These are phyloP conservation scores for Tautogolabrus adspersus DNA, from an alignment of 2,113 vertebrate species.

Conservation along the genomic window DNA sequence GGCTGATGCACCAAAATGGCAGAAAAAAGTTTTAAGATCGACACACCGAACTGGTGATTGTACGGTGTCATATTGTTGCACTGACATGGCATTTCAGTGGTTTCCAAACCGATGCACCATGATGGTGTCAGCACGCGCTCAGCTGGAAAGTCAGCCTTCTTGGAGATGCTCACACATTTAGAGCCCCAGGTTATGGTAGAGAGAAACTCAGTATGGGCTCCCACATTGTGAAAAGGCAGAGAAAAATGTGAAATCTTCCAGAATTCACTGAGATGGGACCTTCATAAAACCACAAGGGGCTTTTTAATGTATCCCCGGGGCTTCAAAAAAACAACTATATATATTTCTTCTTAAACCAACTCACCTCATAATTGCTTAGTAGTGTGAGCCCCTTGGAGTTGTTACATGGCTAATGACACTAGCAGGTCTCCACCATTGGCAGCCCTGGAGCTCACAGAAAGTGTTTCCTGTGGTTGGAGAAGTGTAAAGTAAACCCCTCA, in stretches of 20 bases:
- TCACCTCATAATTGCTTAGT: constrained; percentile 43
- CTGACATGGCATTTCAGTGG: constrained; percentile 61
- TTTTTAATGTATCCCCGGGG: constrained; percentile 45
- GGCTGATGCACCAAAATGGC: constrained; percentile 73
- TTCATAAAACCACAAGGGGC: constrained; percentile 54
- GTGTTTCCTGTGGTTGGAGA: constrained; percentile 39
- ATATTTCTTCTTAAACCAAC: constrained; percentile 49
- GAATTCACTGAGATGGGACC: constrained; percentile 48
- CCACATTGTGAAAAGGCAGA: constrained; percentile 69
- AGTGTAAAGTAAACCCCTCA: constrained; percentile 47
- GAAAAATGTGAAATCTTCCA: constrained; percentile 52
- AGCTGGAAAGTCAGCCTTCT: constrained; percentile 58
- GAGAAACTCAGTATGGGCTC: constrained; percentile 68
- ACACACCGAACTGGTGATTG: constrained; percentile 60
- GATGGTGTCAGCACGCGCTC: constrained; percentile 37
- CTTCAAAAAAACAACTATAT: constrained; percentile 38
- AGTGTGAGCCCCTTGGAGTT: constrained; percentile 46
- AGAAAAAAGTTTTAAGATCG: constrained; percentile 60
- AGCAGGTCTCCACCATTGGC: constrained; percentile 38
- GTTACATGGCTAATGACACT: constrained; percentile 51
- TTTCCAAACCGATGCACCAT: constrained; percentile 42
- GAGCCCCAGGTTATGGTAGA: constrained; percentile 52
- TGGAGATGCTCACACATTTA: constrained; percentile 54
- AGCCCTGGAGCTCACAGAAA: constrained; percentile 45
- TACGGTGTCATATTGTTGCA: constrained; percentile 62